Evolutionary conservation across 2,888 invertebrate genomes (phyloP).

Genomic region (Amblyteles armatorius): DNA sequence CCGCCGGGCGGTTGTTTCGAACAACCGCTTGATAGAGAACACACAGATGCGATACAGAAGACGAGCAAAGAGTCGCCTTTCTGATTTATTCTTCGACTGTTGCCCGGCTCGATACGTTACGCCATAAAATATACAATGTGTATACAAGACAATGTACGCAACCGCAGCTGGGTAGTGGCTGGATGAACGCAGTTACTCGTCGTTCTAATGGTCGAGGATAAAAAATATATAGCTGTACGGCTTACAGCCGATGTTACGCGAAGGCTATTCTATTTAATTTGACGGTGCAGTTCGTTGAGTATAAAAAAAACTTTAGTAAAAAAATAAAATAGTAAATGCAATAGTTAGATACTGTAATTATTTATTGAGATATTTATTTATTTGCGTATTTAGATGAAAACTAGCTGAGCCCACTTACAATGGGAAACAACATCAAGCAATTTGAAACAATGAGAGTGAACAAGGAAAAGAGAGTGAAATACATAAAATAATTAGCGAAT

Average conservation of each 20-base stretch:
- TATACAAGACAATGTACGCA: background rate
- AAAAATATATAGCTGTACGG: background rate
- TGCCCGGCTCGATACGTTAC: background rate
- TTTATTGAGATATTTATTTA: no score
- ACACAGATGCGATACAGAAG: slow-evolving; percentile 4
- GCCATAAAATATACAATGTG: slow-evolving; percentile 1
- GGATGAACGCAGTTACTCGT: slow-evolving; percentile 33
- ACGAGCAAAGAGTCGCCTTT: slow-evolving; percentile 32
- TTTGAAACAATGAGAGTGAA: no score
- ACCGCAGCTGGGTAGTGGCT: slow-evolving; percentile 42
- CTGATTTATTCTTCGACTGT: background rate
- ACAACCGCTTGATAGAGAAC: slow-evolving; percentile 36
- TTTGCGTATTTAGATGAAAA: no score
- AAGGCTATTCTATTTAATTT: slow-evolving; percentile 26
- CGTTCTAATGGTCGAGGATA: slow-evolving; percentile 40
- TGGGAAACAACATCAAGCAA: no score
- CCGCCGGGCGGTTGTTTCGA: slow-evolving; percentile 73
- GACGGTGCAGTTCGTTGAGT: slow-evolving; percentile 16
- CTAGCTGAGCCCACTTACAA: no score
- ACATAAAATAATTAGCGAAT: no score
- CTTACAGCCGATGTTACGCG: background rate
- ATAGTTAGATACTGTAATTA: no score
- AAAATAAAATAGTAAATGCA: background rate
- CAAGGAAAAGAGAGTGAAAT: no score
- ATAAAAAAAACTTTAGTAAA: background rate